Evolutionary conservation across 37 sponge, comb jelly and placozoan genomes (phyloP), one percentile per base, ranked within the genome.

Genomic region (Cliona cf. orientalis): DNA sequence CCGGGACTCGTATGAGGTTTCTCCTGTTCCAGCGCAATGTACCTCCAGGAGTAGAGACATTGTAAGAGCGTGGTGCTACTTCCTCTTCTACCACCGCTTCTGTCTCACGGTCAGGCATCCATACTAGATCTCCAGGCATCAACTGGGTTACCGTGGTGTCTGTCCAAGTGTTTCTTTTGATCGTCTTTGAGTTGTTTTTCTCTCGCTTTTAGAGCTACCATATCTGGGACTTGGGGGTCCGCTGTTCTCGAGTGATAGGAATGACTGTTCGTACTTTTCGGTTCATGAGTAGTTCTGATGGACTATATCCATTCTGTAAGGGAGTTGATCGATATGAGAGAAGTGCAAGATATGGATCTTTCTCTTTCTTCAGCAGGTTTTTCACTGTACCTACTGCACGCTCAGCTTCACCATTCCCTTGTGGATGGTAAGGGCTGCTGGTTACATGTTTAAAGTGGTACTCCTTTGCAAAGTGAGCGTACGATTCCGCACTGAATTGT

Each of bases 371-470:
- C 31, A 84, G 61, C 34, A 90, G 65, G 9, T 42, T 36, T 11
- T 76, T 80, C 37, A 63, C 66, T 28, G 81, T 83, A 23, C 33
- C 6, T 6, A 89, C 89, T 63, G 79, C 87, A 53, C 87, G 28
- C 64, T 91, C 87, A 28, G 87, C 92, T 46, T 91, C 87, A 17
- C 92, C 91, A 67, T 90, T 90, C 26, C 72, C 45, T 53, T 90
- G 91, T 17, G 91, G 81, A 39, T 58, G 67, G 19, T 71, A 66
- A 0, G 86, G 91, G 58, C 91, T 80, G 49, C 78, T 85, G 36
- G 82, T 85, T 22, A 31, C 66, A 64, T 90, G 86, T 35, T 1
- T 3, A 39, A 80, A 90, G 4, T 69, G 1, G 53, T 90, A 86
- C 7, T 0, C 46, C 29, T 74, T 32, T 29, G 76, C 68, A 58